Evolutionary conservation across 2,113 vertebrate species (phyloP).

Genomic region (Zapornia atra): DNA sequence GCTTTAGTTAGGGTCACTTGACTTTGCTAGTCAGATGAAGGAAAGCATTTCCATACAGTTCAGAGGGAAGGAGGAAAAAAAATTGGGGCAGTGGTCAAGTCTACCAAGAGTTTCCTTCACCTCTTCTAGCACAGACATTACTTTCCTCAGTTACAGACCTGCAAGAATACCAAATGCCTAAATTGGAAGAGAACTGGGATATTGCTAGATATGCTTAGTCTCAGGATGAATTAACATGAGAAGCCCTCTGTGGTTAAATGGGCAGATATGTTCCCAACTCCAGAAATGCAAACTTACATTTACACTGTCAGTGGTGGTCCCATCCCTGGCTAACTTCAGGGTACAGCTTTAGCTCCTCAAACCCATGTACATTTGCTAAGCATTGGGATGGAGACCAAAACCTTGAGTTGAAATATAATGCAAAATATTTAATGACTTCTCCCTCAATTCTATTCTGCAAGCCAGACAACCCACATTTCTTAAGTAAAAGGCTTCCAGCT

Average conservation of each 20-base stretch:
- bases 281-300: too few species aligned
- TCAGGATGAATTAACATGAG: not conserved
- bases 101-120: not conserved
- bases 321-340: not conserved
- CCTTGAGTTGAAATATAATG: not conserved
- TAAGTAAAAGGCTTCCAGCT: not conserved
- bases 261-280: too few species aligned
- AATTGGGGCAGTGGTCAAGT: accelerated
- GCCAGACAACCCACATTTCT: not conserved
- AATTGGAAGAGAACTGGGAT: not conserved
- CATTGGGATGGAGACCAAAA: not conserved
- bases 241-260: not conserved
- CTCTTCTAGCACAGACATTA: not conserved
- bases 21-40: not conserved
- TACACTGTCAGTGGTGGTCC: not conserved
- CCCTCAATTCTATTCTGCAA: not conserved
- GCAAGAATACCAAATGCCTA: not conserved
- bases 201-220: not conserved
- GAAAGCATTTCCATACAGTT: not conserved
- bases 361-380: not conserved
- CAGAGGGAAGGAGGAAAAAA: not conserved
- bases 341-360: not conserved
- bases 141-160: not conserved
- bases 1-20: not conserved
- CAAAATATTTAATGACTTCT: not conserved